Percentiles rank a stretch among this genome's conserved stretches.
These are phyloP conservation scores for Neoascia interrupta DNA, from an alignment of 2,888 invertebrate genomes.

Conservation along the genomic window DNA sequence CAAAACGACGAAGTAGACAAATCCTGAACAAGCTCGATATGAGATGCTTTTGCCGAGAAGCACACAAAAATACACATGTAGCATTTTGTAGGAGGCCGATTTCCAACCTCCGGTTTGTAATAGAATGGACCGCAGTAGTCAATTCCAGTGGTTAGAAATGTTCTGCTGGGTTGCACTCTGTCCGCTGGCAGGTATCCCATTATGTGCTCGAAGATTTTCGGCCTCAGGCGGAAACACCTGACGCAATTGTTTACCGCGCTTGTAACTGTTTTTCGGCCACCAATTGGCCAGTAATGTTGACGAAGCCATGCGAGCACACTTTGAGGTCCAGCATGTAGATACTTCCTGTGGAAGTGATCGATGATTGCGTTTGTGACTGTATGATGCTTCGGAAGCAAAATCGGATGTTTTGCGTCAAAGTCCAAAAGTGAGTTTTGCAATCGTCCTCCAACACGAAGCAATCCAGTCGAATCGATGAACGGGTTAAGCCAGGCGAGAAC, in stretches of 20 bases:
- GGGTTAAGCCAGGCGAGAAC: conserved; percentile 9
- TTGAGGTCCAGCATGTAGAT: conserved; percentile 34
- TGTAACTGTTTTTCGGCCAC: conserved; percentile 18
- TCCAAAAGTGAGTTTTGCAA: background rate
- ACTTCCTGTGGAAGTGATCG: conserved; percentile 43
- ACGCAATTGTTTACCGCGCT: conserved; percentile 47
- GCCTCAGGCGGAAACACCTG: background rate
- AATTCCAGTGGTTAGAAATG: conserved; percentile 36
- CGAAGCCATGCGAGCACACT: conserved; percentile 45
- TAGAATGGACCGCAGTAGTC: conserved; percentile 59
- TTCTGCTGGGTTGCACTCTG: conserved; percentile 32
- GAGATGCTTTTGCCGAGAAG: background rate
- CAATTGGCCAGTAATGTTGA: conserved; percentile 64
- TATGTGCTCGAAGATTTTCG: background rate
- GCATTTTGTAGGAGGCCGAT: background rate
- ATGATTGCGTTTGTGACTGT: conserved; percentile 46
- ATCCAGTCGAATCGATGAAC: conserved; percentile 9
- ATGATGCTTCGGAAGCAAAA: conserved; percentile 27
- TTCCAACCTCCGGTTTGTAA: conserved; percentile 18
- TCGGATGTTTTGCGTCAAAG: conserved; percentile 3
- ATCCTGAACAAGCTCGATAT: conserved; percentile 41
- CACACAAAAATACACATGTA: background rate
- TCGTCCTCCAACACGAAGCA: background rate
- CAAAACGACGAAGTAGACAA: conserved; percentile 48
- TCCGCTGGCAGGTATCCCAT: background rate